Evolutionary conservation across 2,888 invertebrate species (phyloP).

Genomic region (Pheosia gnoma): DNA sequence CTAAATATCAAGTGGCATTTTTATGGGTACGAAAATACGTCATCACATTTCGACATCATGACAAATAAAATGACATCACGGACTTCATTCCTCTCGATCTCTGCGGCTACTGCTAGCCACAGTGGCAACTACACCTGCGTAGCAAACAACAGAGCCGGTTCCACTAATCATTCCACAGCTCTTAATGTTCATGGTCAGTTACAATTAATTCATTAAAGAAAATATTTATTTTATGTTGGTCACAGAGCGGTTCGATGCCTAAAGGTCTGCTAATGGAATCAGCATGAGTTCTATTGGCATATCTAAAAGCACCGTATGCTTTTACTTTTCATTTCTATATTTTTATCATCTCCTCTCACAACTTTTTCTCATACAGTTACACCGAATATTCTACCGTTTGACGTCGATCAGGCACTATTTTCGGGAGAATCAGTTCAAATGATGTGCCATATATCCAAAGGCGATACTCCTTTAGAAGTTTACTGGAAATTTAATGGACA

Average conservation of each 20-base stretch:
- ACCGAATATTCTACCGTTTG: constrained; percentile 87
- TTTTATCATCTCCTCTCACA: constrained; percentile 33
- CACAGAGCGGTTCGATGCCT: constrained; percentile 53
- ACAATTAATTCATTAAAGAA: constrained; percentile 48
- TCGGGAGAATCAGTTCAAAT: constrained; percentile 86
- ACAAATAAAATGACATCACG: constrained; percentile 87
- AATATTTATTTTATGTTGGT: constrained; percentile 31
- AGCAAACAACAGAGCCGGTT: constrained; percentile 89
- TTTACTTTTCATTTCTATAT: constrained; percentile 48
- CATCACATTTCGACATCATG: constrained; percentile 85
- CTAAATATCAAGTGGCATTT: constrained; percentile 90
- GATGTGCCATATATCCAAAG: constrained; percentile 86
- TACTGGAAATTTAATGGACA: constrained; percentile 86
- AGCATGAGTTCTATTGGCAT: constrained; percentile 71
- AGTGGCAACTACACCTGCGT: constrained; percentile 91
- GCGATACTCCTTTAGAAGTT: constrained; percentile 87
- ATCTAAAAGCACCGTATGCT: constrained; percentile 58
- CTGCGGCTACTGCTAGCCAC: constrained; percentile 87
- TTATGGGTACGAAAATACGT: constrained; percentile 85
- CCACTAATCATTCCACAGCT: constrained; percentile 86
- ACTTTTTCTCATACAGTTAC: constrained; percentile 58
- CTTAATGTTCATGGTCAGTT: constrained; percentile 84
- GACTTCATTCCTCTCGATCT: constrained; percentile 89
- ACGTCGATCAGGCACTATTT: constrained; percentile 85
- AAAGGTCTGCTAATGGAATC: constrained; percentile 59